Conservation (phyloP, 2,113 vertebrate species). For the Phaethornis superciliosus region DNA sequence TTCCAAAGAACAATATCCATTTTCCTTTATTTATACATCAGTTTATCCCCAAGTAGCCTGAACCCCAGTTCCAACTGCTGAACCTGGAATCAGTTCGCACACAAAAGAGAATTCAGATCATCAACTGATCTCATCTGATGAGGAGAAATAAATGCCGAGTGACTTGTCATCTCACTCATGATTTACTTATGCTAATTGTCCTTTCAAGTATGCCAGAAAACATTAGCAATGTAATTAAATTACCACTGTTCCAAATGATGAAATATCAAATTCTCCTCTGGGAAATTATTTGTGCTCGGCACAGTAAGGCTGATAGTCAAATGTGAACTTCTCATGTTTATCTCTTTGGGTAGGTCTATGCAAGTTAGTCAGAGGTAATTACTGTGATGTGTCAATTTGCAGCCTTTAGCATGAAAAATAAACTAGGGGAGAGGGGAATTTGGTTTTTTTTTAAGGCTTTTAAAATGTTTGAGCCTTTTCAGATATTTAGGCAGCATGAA, state of each 20-base stretch:
- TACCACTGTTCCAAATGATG: conserved; percentile 69
- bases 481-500: conserved; percentile 27
- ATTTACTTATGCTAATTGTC: conserved; percentile 77
- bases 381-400: conserved; percentile 71
- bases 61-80: not conserved
- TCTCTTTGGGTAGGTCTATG: conserved; percentile 64
- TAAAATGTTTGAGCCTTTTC: conserved; percentile 43
- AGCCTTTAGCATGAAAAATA: conserved; percentile 54
- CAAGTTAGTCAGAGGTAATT: conserved; percentile 67
- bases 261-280: conserved; percentile 71
- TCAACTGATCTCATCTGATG: conserved; percentile 36
- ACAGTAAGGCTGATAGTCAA: conserved; percentile 58
- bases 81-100: not conserved
- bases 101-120: conserved; percentile 21
- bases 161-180: conserved; percentile 73
- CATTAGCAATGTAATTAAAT: conserved; percentile 77
- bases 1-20: not conserved
- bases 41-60: not conserved
- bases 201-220: conserved; percentile 73
- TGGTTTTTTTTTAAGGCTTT: conserved; percentile 49
- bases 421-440: conserved; percentile 35
- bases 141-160: conserved; percentile 62
- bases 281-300: conserved; percentile 72
- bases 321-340: conserved; percentile 63
- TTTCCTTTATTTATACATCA: not conserved